These are phyloP conservation scores for Ptyas mucosa DNA, from an alignment of 2,113 vertebrate species.

Conservation along the genomic window DNA sequence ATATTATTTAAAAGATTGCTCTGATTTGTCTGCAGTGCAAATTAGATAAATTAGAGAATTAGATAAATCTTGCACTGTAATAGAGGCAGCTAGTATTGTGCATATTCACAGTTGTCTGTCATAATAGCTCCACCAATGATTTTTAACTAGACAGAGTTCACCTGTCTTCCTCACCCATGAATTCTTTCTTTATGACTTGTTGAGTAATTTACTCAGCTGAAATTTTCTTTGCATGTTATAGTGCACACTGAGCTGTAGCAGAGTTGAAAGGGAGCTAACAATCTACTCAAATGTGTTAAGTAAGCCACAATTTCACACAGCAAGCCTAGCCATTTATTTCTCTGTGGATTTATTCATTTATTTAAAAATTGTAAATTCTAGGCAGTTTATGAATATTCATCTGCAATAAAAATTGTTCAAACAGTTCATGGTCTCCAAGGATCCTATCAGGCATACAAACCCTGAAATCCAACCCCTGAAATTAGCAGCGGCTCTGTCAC, in stretches of 20 bases:
- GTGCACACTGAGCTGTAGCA: neutral
- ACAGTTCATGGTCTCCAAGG: neutral
- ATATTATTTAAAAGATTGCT: neutral
- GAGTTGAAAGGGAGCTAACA: neutral
- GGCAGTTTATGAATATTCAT: neutral
- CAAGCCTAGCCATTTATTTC: neutral
- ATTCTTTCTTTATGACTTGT: neutral
- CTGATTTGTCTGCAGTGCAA: neutral
- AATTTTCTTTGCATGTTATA: neutral
- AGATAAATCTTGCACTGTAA: neutral
- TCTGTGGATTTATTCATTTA: neutral
- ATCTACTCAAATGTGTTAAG: neutral
- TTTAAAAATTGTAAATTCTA: neutral
- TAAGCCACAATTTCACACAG: neutral
- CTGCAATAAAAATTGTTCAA: neutral
- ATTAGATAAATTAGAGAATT: neutral
- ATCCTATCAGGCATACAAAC: neutral
- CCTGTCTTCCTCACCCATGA: neutral
- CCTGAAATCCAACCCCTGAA: neutral
- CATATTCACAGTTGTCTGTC: neutral
- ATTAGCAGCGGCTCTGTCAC: neutral
- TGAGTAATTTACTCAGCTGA: neutral
- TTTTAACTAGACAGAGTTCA: neutral
- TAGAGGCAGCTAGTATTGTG: neutral
- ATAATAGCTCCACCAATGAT: neutral